These are phyloP conservation scores for Urocitellus parryii DNA, from an alignment of 2,113 vertebrate species.

Conservation along the genomic window DNA sequence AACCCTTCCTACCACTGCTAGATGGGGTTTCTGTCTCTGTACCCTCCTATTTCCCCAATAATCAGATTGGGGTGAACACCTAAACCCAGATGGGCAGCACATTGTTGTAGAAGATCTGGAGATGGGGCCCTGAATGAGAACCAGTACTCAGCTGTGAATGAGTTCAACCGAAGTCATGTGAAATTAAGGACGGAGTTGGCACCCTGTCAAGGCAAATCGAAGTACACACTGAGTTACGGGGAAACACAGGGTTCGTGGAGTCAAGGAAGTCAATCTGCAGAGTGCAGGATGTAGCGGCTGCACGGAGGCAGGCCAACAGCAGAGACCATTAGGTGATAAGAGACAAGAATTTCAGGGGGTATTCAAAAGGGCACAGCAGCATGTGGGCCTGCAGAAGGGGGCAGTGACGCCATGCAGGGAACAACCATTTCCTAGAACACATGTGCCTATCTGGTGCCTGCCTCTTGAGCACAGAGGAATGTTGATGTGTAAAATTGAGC, in stretches of 20 bases:
- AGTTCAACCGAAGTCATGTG: background rate
- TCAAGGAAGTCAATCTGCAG: background rate
- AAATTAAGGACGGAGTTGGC: background rate
- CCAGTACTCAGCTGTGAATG: background rate
- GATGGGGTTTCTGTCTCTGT: background rate
- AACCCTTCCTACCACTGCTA: too few relatives aligned
- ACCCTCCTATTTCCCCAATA: background rate
- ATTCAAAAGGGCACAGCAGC: background rate
- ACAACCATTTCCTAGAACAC: background rate
- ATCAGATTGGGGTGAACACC: background rate
- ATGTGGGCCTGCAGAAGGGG: background rate
- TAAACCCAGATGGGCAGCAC: background rate
- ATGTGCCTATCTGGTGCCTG: background rate
- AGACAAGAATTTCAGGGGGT: background rate
- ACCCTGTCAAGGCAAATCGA: background rate
- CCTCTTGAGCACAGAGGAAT: background rate
- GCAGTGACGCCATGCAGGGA: background rate
- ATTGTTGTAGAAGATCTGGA: background rate
- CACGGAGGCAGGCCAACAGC: background rate
- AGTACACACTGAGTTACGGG: background rate
- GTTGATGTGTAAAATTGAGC: background rate
- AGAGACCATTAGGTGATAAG: background rate
- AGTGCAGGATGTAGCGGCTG: background rate
- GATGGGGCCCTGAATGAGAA: background rate
- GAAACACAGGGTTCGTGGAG: accelerated